Base-by-base conservation (phyloP, 2,113 vertebrate species). In the Xerus inauris region DNA sequence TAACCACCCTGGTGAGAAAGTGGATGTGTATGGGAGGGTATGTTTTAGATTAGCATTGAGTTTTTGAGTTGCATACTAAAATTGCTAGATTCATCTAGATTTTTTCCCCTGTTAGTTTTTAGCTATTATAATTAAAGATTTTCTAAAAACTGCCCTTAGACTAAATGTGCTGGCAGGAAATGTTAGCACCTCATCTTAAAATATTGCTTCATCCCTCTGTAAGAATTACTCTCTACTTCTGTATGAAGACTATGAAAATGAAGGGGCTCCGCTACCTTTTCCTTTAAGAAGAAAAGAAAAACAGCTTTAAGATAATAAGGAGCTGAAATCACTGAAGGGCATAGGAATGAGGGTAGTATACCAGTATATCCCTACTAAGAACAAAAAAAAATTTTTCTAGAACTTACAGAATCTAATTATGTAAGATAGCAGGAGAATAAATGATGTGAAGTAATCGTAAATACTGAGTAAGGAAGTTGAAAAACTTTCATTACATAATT, bases 401-500 rank as follows among this genome's bases (percentile, higher is more conserved):
- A 6, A 30, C 8, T 30, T 51, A 0, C 38, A 82, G 51, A 93
- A 85, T 89, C 77, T 69, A 91, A 91, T 75, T 90, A 73, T 67
- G 45, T 45, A 79, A 91, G 65, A 91, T 26, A 72, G 62, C 3
- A 88, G 85, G 40, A 32, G 51, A 82, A 73, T 38, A 49, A 65
- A 65, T 17, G 38, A 88, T 57, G 3, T 65, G 62, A 14, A 77
- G 45, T 83, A 16, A 76, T 65, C 19, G 49, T 38, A 94, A 45
- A 71, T 82, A 64, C 26, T 76, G 4, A 81, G n/a, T 87, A 64
- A 45, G 6, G 5, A 91, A 93, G 59, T 89, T 57, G 20, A 91
- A 88, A 86, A 12, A 73, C 19, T 67, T 84, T 93, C 1, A n/a
- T 90, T 32, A 64, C n/a, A 71, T 88, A 91, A 91, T 91, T 82